A percentile compares a stretch with the other conserved stretches of the same genome.
These are phyloP conservation scores for Cactoblastis cactorum DNA, from an alignment of 2,888 invertebrate genomes.

Conservation along the genomic window DNA sequence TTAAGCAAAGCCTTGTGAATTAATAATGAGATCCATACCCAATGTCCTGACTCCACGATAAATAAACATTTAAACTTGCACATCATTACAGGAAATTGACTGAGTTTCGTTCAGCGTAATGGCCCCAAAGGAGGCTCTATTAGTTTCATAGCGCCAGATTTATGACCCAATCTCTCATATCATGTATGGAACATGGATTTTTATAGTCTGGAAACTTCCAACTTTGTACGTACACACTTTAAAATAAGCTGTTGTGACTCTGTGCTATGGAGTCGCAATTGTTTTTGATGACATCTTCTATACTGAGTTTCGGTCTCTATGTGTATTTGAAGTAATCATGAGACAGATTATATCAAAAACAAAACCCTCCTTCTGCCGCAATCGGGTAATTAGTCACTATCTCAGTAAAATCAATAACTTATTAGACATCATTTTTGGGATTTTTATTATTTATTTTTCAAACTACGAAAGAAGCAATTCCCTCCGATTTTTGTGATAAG, in stretches of 20 bases:
- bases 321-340: too few relatives aligned
- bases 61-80: constrained; percentile 26
- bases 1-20: constrained; percentile 1
- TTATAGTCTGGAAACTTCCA: constrained; percentile 20
- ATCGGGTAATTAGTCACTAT: too few relatives aligned
- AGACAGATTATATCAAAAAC: too few relatives aligned
- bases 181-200: constrained; percentile 28
- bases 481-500: too few relatives aligned
- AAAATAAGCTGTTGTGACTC: background rate
- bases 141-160: constrained; percentile 44
- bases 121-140: constrained; percentile 41
- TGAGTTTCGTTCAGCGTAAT: constrained; percentile 36
- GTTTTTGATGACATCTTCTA: too few relatives aligned
- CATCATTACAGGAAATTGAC: constrained; percentile 35
- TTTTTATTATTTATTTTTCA: too few relatives aligned
- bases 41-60: constrained; percentile 8
- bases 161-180: constrained; percentile 38
- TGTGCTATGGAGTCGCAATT: too few relatives aligned
- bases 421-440: too few relatives aligned
- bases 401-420: too few relatives aligned
- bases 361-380: too few relatives aligned
- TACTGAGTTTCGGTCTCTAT: too few relatives aligned
- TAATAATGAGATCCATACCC: constrained; percentile 8
- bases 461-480: background rate
- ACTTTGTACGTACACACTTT: background rate